Percentiles rank a stretch among this genome's conserved stretches.
Conservation (phyloP, 1,140 invertebrate genomes). For the Odontomachus brunneus region DNA sequence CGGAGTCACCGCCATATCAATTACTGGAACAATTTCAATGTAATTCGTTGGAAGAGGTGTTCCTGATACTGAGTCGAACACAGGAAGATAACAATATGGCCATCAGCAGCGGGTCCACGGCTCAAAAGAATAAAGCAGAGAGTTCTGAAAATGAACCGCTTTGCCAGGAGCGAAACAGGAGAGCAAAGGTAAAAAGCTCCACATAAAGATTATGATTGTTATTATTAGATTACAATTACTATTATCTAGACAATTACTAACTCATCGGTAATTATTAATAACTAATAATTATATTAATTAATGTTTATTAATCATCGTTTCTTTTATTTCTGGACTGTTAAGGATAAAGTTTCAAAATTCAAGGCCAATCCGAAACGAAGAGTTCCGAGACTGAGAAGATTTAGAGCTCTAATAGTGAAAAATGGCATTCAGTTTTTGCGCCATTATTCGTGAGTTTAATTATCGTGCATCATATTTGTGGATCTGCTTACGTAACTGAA, state of each 20-base stretch:
- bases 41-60: constrained; percentile 90
- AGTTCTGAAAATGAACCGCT: background rate
- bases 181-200: constrained; percentile 17
- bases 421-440: constrained; percentile 88
- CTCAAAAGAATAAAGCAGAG: background rate
- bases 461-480: too few species aligned
- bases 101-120: too few species aligned
- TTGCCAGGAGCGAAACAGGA: background rate
- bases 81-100: constrained; percentile 85
- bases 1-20: constrained; percentile 92
- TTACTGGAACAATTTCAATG: constrained; percentile 88
- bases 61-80: constrained; percentile 88
- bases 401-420: constrained; percentile 87
- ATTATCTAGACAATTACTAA: too few species aligned
- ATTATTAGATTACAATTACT: too few species aligned
- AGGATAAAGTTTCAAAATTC: background rate
- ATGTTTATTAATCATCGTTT: too few species aligned
- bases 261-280: too few species aligned
- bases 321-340: background rate
- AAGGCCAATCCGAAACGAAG: background rate
- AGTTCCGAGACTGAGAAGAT: constrained; percentile 30
- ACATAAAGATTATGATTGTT: too few species aligned
- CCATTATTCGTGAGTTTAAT: constrained; percentile 83
- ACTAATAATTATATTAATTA: too few species aligned
- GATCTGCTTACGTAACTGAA: too few species aligned